phyloP scores from a whole-genome alignment of 2,888 invertebrate species.

The Crepidodera aurea region DNA sequence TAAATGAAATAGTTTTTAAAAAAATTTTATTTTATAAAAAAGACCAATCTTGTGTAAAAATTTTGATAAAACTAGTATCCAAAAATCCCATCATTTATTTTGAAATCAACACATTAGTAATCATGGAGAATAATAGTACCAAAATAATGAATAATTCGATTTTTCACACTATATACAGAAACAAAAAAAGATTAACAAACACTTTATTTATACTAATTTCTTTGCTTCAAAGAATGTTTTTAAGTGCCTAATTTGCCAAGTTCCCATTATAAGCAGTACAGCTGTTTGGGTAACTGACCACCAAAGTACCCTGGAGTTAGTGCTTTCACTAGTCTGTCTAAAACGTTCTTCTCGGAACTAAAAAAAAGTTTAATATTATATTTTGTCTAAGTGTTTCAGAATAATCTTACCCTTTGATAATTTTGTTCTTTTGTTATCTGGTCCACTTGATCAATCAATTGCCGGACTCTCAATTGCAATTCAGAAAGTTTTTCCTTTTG shows the following conservation, averaged over 20 bases:
- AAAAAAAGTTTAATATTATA: conserved; percentile 38
- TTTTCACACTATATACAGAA: conserved; percentile 7
- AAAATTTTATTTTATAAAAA: no score
- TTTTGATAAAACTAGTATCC: no score
- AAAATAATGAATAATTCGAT: neutral
- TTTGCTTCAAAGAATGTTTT: conserved; percentile 99
- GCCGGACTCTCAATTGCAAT: conserved; percentile 91
- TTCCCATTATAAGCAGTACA: conserved; percentile 90
- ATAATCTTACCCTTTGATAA: conserved; percentile 85
- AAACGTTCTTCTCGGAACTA: conserved; percentile 98
- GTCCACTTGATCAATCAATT: conserved; percentile 96
- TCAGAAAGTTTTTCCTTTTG: conserved; percentile 97
- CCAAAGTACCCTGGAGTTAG: conserved; percentile 93
- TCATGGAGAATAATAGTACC: no score
- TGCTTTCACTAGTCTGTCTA: conserved; percentile 97
- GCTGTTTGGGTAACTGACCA: conserved; percentile 95
- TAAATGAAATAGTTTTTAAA: no score
- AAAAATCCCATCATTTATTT: no score
- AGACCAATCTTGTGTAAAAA: no score
- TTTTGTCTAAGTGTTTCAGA: neutral
- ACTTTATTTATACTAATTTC: conserved; percentile 83
- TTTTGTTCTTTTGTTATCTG: conserved; percentile 99
- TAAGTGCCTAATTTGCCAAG: conserved; percentile 99
- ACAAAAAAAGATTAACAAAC: conserved; percentile 19
- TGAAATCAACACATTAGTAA: no score